Conservation (phyloP, 2,113 vertebrate species). For the Corapipo altera region DNA sequence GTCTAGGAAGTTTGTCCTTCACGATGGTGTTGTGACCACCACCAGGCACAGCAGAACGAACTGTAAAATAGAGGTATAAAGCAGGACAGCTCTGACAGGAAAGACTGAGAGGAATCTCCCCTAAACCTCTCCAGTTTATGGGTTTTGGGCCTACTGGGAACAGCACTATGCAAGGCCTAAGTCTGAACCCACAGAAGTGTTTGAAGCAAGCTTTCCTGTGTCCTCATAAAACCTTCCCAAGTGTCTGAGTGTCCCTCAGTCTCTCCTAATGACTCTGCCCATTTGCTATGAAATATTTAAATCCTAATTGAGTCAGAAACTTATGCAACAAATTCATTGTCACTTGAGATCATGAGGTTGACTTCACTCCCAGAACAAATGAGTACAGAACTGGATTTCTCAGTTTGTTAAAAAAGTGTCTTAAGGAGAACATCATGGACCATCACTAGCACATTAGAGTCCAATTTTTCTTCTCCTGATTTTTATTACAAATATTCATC, state of each 20-base stretch:
- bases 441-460: neutral
- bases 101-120: neutral
- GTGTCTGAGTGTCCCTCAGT: neutral
- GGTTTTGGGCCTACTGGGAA: neutral
- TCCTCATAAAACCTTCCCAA: neutral
- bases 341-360: constrained; percentile 4
- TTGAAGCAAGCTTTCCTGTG: neutral
- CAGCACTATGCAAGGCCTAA: neutral
- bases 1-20: neutral
- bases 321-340: neutral
- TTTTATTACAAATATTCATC: neutral
- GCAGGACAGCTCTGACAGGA: neutral
- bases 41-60: neutral
- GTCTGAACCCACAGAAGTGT: neutral
- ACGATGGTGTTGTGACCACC: neutral
- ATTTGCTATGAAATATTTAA: constrained; percentile 47
- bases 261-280: constrained; percentile 18
- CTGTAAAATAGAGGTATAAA: neutral
- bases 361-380: neutral
- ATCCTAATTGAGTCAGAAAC: constrained; percentile 22
- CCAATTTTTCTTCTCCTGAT: neutral
- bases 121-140: neutral
- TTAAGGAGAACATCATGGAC: neutral
- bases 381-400: neutral
- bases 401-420: neutral